Conservation (phyloP, 1,140 invertebrate species). For the Temnothorax longispinosus region DNA sequence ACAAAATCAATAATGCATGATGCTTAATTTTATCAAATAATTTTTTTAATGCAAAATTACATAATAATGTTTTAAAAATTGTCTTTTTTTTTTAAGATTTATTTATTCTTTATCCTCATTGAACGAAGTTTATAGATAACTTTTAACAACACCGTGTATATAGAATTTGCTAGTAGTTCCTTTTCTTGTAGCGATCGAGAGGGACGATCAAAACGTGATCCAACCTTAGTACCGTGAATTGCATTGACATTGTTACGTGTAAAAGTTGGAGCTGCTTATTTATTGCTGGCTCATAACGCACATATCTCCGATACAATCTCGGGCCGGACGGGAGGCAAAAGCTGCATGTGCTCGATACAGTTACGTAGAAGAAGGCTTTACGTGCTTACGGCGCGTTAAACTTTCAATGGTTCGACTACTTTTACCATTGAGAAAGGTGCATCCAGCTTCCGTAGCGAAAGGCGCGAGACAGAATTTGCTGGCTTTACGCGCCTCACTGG, state of each 20-base stretch:
- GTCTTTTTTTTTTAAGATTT: not conserved
- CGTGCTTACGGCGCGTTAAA: conserved; percentile 76
- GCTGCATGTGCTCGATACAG: conserved; percentile 73
- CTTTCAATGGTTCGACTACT: conserved; percentile 75
- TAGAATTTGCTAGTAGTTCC: not conserved
- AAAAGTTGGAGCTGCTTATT: conserved; percentile 67
- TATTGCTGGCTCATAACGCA: conserved; percentile 68
- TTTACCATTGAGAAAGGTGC: conserved; percentile 70
- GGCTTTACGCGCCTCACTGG: conserved; percentile 55
- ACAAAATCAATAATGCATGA: not conserved
- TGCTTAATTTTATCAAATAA: not conserved
- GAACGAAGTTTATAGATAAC: not conserved
- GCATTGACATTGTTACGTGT: conserved; percentile 6
- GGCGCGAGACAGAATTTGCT: conserved; percentile 52
- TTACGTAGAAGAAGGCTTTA: conserved; percentile 64
- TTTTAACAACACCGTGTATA: not conserved
- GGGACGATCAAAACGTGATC: conserved; percentile 9
- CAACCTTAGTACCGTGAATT: conserved; percentile 7
- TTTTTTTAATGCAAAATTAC: not conserved
- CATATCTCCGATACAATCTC: conserved; percentile 72
- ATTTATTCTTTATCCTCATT: not conserved
- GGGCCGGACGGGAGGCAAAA: conserved; percentile 59
- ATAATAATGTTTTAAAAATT: not conserved
- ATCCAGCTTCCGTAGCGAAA: conserved; percentile 13
- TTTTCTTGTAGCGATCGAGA: not conserved